Conservation (phyloP, 2,113 vertebrate species). For the Anoplopoma fimbria region DNA sequence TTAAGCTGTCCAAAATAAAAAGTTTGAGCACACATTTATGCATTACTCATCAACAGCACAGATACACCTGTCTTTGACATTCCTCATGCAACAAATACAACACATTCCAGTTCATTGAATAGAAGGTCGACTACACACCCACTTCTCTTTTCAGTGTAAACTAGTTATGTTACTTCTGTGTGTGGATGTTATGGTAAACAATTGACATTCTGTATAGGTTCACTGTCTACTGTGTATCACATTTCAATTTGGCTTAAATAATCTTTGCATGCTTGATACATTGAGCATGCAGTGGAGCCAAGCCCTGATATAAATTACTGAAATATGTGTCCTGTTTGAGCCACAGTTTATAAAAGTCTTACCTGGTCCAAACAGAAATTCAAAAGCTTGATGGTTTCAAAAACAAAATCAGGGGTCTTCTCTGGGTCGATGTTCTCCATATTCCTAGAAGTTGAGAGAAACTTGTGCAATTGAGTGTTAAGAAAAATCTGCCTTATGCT, state of each 20-base stretch:
- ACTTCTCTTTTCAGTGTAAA: slow-evolving; percentile 66
- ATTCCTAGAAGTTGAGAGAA: slow-evolving; percentile 83
- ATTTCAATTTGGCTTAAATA: slow-evolving; percentile 4
- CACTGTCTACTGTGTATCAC: slow-evolving; percentile 15
- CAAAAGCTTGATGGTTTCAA: slow-evolving; percentile 88
- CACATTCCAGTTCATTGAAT: slow-evolving; percentile 32
- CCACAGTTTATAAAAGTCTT: slow-evolving; percentile 36
- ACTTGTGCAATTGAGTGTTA: neutral
- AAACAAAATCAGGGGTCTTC: slow-evolving; percentile 86
- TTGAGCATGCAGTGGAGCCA: neutral
- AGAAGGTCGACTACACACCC: slow-evolving; percentile 45
- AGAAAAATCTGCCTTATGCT: slow-evolving; percentile 1
- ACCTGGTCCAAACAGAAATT: slow-evolving; percentile 86
- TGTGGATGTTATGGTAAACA: slow-evolving; percentile 33
- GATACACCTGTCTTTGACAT: neutral
- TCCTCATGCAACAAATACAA: slow-evolving; percentile 19
- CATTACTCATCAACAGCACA: slow-evolving; percentile 17
- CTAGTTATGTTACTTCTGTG: slow-evolving; percentile 55
- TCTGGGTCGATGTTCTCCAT: slow-evolving; percentile 90
- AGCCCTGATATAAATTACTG: slow-evolving; percentile 22
- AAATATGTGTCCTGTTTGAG: neutral
- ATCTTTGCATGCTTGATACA: slow-evolving; percentile 21
- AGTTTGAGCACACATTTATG: slow-evolving; percentile 20
- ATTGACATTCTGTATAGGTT: slow-evolving; percentile 12
- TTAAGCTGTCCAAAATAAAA: slow-evolving; percentile 84